phyloP scores from a whole-genome alignment of 2,888 invertebrate genomes.

The Graphium colonna region DNA sequence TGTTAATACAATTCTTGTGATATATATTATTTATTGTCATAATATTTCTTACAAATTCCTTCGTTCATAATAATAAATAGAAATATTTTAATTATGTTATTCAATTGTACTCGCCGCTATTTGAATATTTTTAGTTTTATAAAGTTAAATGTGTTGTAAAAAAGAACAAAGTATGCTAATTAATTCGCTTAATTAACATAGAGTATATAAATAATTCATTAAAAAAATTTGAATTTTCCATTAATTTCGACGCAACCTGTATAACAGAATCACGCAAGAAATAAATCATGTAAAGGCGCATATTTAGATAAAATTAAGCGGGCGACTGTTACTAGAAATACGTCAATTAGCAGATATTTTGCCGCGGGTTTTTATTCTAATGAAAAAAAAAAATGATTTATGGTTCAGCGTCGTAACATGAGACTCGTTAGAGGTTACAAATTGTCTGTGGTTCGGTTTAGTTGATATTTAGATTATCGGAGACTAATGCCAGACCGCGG shows the following conservation, averaged over 20 bases:
- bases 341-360: constrained; percentile 77
- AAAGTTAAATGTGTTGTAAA: neutral
- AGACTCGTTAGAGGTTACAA: constrained; percentile 70
- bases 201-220: constrained; percentile 20
- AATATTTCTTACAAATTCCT: too few species aligned
- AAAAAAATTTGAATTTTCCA: constrained; percentile 18
- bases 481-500: constrained; percentile 11
- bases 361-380: constrained; percentile 51
- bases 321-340: constrained; percentile 60
- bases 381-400: constrained; percentile 71
- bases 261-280: constrained; percentile 14
- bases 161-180: neutral
- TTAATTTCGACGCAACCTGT: neutral
- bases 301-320: constrained; percentile 35
- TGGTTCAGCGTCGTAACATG: constrained; percentile 57
- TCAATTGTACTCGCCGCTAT: neutral
- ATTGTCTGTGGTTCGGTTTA: constrained; percentile 59
- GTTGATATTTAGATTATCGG: constrained; percentile 32
- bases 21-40: too few species aligned
- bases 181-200: constrained; percentile 7
- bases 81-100: constrained; percentile 1
- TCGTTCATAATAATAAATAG: too few species aligned
- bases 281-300: constrained; percentile 30
- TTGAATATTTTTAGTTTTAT: neutral
- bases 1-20: too few species aligned